Base-by-base conservation (phyloP, 92 coral and sea anemone species). In the Porites evermanni region DNA sequence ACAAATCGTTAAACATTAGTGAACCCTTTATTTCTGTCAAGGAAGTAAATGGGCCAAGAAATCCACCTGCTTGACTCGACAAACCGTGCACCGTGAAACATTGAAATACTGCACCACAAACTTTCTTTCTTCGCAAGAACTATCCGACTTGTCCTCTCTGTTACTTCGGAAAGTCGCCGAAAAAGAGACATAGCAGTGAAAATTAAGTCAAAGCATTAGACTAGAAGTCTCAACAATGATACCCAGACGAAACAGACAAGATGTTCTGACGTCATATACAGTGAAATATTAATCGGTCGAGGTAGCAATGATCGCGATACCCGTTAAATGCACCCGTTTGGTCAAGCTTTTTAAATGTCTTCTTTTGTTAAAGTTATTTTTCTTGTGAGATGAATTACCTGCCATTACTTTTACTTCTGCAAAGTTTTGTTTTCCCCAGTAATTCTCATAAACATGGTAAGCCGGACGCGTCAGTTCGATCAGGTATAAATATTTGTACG, bases 221-320 rank as follows among this genome's bases (percentile, higher is more conserved):
- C 8, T 19, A 1, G 12, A 14, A 64, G 32, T 54, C 80, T 54
- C 14, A 83, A 61, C 80, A 73, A 64, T 47, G 80, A 52, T 21
- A 64, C 54, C 11, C 19, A 83, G 87, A 47, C 87, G 21, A 83
- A 73, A 74, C 6, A 70, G 24, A 32, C 38, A 8, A 74, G 16
- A 20, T 23, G 12, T 18, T 51, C 61, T 74, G 87, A 83, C 79
- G 79, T 74, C 87, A 83, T 64, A 51, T 51, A 83, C 38, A 17
- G 64, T 83, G 73, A 73, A 83, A 83, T 83, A 83, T 83, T 83
- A 61, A 83, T 83, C 65, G 80, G 73, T 83, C 61, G 59, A 21
- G 74, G 17, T 47, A 61, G 63, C 71, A 23, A 26, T 83, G 87
- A 73, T 72, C 86, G 52, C 32, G 56, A 70, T 18, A 69, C 86